Evolutionary conservation across 1,140 invertebrate species (phyloP).

Genomic region (Drosophila ogumai): DNA sequence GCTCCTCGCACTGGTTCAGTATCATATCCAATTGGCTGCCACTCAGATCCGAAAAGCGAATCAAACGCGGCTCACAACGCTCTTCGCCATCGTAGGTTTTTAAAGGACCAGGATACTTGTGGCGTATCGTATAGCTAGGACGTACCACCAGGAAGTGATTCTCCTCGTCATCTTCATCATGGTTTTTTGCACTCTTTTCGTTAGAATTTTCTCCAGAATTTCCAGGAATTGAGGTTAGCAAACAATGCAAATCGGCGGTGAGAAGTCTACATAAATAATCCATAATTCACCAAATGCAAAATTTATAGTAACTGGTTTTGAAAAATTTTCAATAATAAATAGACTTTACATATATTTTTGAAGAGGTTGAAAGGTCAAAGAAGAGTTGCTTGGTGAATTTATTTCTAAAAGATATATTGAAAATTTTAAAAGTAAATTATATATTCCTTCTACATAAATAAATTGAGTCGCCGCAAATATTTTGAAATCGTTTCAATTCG

Average conservation of each 20-base stretch:
- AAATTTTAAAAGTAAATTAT: not conserved
- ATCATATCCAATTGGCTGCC: not conserved
- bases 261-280: constrained; percentile 33
- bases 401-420: too few relatives aligned
- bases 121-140: constrained; percentile 45
- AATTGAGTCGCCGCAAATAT: not conserved
- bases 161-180: not conserved
- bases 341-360: too few relatives aligned
- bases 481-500: constrained; percentile 3
- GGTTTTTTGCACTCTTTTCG: not conserved
- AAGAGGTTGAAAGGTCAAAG: not conserved
- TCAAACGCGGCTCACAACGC: constrained; percentile 36
- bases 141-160: not conserved
- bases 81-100: constrained; percentile 64
- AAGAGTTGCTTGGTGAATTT: not conserved
- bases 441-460: not conserved
- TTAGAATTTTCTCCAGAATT: not conserved
- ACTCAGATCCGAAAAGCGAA: constrained; percentile 38
- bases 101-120: constrained; percentile 53
- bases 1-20: not conserved
- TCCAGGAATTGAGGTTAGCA: not conserved
- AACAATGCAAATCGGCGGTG: constrained; percentile 4
- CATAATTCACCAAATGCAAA: constrained; percentile 7
- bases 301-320: not conserved
- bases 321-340: not conserved